Evolutionary conservation across 2,888 invertebrate genomes (phyloP), one percentile per base, ranked within the genome.

Genomic region (Coelopa pilipes): DNA sequence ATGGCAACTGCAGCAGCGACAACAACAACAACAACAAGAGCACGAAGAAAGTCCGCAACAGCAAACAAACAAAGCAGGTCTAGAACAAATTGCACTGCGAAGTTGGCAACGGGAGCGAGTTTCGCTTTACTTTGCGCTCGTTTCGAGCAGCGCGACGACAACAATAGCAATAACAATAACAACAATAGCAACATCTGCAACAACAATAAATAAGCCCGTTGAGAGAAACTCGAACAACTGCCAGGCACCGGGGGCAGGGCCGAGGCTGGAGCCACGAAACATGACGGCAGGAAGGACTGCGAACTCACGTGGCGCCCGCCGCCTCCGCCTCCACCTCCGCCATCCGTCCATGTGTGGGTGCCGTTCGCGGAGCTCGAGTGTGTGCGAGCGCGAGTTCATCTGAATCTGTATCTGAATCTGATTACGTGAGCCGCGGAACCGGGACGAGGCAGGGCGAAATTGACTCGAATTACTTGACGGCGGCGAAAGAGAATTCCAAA

Each of bases 391-490:
- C 21, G 45, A 21, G 65, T 24, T 15, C 49, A 15, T 69, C 24
- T 53, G 45, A 24, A 17, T 63, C 62, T 70, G 24, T 11, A 49
- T 62, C 50, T 62, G 62, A 34, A 71, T 71, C 63, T 71, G 71
- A 71, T 71, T 71, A 71, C 65, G 62, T 70, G 19, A 49, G 47
- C 47, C 21, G 49, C 19, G 12, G 66, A 21, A 9, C 19, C 19
- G 11, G 55, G 34, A 55, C 17, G 15, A 55, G 15, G 45, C 13
- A 12, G 7, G 1, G 45, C 21, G 15, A 55, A 55, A 67, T 46
- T 57, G 65, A 71, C 65, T 71, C 65, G 55, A 71, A 65, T 71
- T 66, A 53, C 65, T 53, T 65, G 71, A 71, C 71, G 21, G 66
- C 66, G 21, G 4, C 50, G 53, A 66, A 50, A 62, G 60, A 62